Evolutionary conservation across 2,888 invertebrate genomes (phyloP).

Genomic region (Eilema depressum): DNA sequence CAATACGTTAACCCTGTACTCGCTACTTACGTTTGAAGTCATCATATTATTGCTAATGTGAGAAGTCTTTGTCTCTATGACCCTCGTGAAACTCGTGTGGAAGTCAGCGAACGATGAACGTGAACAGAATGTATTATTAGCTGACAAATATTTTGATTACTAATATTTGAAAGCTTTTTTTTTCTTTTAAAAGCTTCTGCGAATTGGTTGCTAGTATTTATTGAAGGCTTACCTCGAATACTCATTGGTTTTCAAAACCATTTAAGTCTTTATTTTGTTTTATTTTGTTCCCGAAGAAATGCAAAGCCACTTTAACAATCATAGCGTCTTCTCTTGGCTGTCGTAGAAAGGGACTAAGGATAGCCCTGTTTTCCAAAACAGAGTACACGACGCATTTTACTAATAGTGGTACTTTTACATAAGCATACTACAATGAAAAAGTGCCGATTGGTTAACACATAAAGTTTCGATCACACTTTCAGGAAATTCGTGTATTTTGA

Average conservation of each 20-base stretch:
- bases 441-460: neutral
- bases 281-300: too few relatives aligned
- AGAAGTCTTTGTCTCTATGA: constrained; percentile 52
- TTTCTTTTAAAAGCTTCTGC: constrained; percentile 32
- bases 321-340: too few relatives aligned
- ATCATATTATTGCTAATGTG: constrained; percentile 16
- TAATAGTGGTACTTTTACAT: too few relatives aligned
- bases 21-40: constrained; percentile 30
- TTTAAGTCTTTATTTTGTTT: neutral
- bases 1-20: constrained; percentile 38
- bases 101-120: constrained; percentile 42
- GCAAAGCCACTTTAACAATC: too few relatives aligned
- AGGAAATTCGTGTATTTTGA: neutral
- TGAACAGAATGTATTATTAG: constrained; percentile 65
- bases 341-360: too few relatives aligned
- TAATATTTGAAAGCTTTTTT: constrained; percentile 39
- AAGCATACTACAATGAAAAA: neutral
- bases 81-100: constrained; percentile 52
- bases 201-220: constrained; percentile 14
- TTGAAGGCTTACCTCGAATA: neutral
- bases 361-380: too few relatives aligned
- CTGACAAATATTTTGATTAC: constrained; percentile 48
- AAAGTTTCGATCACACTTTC: neutral
- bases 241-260: neutral
- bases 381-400: too few relatives aligned